Evolutionary conservation across 2,113 vertebrate genomes (phyloP).

Genomic region (Strix aluco): DNA sequence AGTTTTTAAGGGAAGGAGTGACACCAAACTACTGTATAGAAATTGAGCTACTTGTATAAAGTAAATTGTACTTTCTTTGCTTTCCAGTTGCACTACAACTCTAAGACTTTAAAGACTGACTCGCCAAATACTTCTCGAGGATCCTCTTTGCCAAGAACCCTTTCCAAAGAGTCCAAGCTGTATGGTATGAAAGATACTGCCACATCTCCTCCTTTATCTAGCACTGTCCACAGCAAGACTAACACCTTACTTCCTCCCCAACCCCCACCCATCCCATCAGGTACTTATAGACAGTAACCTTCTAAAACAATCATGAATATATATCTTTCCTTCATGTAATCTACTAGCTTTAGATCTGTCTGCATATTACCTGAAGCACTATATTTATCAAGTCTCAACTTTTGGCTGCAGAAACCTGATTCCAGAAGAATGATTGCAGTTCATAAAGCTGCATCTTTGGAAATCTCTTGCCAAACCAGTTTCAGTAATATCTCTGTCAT

Average conservation of each 20-base stretch:
- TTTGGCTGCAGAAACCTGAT: not conserved
- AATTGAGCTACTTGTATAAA: not conserved
- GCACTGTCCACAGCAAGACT: constrained; percentile 89
- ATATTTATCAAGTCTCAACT: not conserved
- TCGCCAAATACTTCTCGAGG: constrained; percentile 93
- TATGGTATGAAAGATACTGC: constrained; percentile 95
- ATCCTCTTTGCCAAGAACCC: constrained; percentile 94
- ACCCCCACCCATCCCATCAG: constrained; percentile 94
- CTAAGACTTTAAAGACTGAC: constrained; percentile 95
- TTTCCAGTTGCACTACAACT: constrained; percentile 95
- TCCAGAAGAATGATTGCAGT: not conserved
- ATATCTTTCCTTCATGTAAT: not conserved
- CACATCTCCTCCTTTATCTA: constrained; percentile 79
- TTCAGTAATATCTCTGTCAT: not conserved
- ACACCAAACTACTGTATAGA: not conserved
- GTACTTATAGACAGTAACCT: constrained; percentile 77
- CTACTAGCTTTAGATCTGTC: constrained; percentile 42
- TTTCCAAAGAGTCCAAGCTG: constrained; percentile 99
- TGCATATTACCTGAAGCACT: not conserved
- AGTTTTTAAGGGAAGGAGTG: not conserved
- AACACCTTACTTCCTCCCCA: constrained; percentile 94
- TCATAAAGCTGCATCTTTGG: not conserved
- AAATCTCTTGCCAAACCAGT: not conserved
- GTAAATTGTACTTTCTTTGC: not conserved
- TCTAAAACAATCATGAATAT: constrained; percentile 12